A percentile compares a stretch with the other conserved stretches of the same genome.
These are phyloP conservation scores for Geotrypetes seraphini DNA, from an alignment of 2,797 vertebrate species.

Conservation along the genomic window DNA sequence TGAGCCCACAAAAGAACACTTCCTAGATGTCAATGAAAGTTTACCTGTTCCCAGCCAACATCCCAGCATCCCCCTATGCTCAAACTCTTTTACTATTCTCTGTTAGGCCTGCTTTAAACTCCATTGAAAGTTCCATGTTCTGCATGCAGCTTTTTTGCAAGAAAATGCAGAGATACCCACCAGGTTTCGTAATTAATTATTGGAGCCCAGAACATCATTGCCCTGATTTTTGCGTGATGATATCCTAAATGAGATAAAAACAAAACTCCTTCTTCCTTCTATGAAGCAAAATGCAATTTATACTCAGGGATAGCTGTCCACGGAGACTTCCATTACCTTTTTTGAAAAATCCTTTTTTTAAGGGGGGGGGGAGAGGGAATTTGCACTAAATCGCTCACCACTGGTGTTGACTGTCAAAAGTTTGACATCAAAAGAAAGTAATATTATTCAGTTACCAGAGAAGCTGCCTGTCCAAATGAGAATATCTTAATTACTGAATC, in stretches of 20 bases:
- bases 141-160: too few relatives aligned
- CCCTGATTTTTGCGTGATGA: slow-evolving; percentile 23
- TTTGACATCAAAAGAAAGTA: slow-evolving; percentile 60
- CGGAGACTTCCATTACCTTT: slow-evolving; percentile 42
- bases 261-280: slow-evolving; percentile 39
- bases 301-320: slow-evolving; percentile 35
- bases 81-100: too few relatives aligned
- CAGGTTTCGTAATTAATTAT: background rate
- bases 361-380: slow-evolving; percentile 19
- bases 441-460: slow-evolving; percentile 59
- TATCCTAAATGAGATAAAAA: slow-evolving; percentile 24
- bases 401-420: slow-evolving; percentile 60
- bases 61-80: too few relatives aligned
- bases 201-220: slow-evolving; percentile 8
- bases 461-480: slow-evolving; percentile 52
- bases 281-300: slow-evolving; percentile 35
- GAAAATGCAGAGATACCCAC: background rate
- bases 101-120: too few relatives aligned
- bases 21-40: too few relatives aligned
- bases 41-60: too few relatives aligned
- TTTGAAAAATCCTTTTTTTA: slow-evolving; percentile 32
- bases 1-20: too few relatives aligned
- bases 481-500: slow-evolving; percentile 64
- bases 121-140: too few relatives aligned
- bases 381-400: slow-evolving; percentile 47